These are phyloP conservation scores for Tetramorium parvispinum DNA, from an alignment of 1,140 invertebrate genomes.

Conservation along the genomic window DNA sequence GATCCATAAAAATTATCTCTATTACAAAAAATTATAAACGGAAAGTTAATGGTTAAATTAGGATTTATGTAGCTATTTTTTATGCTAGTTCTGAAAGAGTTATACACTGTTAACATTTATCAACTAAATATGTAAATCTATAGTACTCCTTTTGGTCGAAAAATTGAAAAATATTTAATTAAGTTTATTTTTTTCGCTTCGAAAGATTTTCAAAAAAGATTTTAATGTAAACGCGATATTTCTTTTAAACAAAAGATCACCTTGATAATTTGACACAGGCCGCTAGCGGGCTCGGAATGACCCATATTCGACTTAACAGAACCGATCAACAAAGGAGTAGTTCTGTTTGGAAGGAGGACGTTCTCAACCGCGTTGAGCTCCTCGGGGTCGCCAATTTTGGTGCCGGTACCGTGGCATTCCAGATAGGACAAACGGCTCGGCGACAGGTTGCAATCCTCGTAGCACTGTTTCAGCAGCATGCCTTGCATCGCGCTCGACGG, in stretches of 20 bases:
- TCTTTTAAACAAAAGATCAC: conserved; percentile 81
- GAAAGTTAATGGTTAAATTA: not conserved
- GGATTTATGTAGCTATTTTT: not conserved
- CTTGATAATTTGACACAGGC: conserved; percentile 94
- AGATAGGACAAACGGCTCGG: conserved; percentile 92
- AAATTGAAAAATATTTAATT: conserved; percentile 1
- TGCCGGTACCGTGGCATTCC: conserved; percentile 96
- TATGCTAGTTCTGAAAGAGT: too few species aligned
- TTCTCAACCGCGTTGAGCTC: conserved; percentile 94
- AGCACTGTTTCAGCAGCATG: conserved; percentile 92
- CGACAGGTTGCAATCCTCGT: conserved; percentile 92
- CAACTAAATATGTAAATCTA: not conserved
- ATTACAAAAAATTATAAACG: not conserved
- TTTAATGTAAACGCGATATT: not conserved
- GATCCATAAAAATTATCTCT: not conserved
- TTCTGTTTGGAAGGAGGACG: conserved; percentile 90
- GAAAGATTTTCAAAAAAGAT: not conserved
- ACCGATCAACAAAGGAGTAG: conserved; percentile 92
- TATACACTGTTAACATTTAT: not conserved
- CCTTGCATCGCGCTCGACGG: conserved; percentile 94
- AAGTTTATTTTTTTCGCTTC: not conserved
- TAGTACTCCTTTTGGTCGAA: not conserved
- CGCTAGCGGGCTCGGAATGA: conserved; percentile 96
- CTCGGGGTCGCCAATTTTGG: conserved; percentile 94
- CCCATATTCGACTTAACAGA: conserved; percentile 98